Evolutionary conservation across 2,113 vertebrate genomes (phyloP).

Genomic region (Sylvia atricapilla): DNA sequence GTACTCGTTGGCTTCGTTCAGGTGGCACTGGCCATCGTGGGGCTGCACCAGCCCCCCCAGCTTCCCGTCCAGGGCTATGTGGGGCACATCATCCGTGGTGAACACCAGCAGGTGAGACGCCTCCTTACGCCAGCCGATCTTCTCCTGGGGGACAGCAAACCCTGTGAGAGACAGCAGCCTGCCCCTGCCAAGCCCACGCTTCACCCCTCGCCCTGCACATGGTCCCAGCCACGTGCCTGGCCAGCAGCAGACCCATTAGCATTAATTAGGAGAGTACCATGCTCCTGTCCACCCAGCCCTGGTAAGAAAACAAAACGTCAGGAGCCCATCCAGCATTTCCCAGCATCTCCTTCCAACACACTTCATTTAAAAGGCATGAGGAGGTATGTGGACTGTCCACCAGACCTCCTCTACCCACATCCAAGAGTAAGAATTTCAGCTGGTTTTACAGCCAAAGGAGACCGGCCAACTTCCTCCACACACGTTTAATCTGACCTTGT

Average conservation of each 20-base stretch:
- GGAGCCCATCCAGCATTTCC: not conserved
- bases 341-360: not conserved
- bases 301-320: not conserved
- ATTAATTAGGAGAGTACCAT: not conserved
- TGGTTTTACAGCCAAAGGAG: slow-evolving; percentile 33
- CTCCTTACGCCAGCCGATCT: slow-evolving; percentile 95
- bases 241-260: not conserved
- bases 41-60: slow-evolving; percentile 93
- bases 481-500: slow-evolving; percentile 39
- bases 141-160: slow-evolving; percentile 75
- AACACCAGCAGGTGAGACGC: slow-evolving; percentile 93
- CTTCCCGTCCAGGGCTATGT: slow-evolving; percentile 93
- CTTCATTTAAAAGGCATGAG: not conserved
- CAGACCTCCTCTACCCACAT: slow-evolving; percentile 2
- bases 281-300: not conserved
- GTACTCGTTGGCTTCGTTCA: slow-evolving; percentile 88
- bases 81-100: slow-evolving; percentile 91
- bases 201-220: not conserved
- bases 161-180: not conserved
- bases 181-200: not conserved
- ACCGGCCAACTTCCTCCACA: slow-evolving; percentile 53
- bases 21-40: slow-evolving; percentile 91
- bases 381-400: not conserved
- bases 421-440: slow-evolving; percentile 48
- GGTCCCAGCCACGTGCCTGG: not conserved